phyloP scores from a whole-genome alignment of 1,140 invertebrate species.

The Vollenhovia emeryi region DNA sequence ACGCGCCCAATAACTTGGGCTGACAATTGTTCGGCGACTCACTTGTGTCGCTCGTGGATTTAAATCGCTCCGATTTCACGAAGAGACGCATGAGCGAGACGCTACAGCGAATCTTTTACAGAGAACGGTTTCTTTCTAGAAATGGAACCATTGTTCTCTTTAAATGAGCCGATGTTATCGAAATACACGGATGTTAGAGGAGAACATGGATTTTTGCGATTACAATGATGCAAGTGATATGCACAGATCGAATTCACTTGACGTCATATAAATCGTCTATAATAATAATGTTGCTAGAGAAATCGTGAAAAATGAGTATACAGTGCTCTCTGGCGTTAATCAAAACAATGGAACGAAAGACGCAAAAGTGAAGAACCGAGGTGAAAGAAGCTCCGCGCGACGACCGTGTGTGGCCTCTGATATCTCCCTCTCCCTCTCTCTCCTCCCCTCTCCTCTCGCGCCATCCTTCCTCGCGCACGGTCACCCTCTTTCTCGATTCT shows the following conservation, averaged over 20 bases:
- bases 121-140: not conserved
- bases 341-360: not conserved
- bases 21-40: not conserved
- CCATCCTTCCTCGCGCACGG: constrained; percentile 29
- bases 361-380: not conserved
- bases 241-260: not conserved
- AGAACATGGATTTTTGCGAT: not conserved
- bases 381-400: not conserved
- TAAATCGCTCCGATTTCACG: not conserved
- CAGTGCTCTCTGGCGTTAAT: not conserved
- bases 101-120: not conserved
- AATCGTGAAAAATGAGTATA: not conserved
- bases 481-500: constrained; percentile 67
- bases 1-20: not conserved
- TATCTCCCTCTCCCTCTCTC: constrained; percentile 2
- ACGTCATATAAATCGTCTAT: not conserved
- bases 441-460: not conserved
- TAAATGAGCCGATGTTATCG: not conserved
- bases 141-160: not conserved
- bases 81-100: too few relatives aligned
- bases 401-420: constrained; percentile 1
- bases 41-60: not conserved
- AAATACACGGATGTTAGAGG: not conserved
- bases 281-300: not conserved
- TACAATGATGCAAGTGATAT: not conserved